Base-by-base conservation (phyloP, 2,888 invertebrate genomes). In the Lysandra bellargus region DNA sequence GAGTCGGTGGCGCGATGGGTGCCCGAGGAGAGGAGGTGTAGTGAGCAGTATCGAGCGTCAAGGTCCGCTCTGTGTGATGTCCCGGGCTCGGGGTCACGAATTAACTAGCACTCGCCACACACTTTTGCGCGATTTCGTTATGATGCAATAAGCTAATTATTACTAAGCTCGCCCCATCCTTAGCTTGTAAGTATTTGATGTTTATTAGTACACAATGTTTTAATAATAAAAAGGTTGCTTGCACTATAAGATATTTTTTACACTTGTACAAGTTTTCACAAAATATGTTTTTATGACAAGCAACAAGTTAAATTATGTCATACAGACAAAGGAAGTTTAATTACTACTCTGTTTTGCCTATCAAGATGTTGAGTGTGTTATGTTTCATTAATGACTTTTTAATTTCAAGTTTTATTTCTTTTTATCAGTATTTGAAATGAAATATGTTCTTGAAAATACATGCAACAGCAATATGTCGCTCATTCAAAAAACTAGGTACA, bases 141-240 rank as follows among this genome's bases (percentile, higher is more conserved):
- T 93, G 92, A 93, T 93, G 93, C 93, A 94, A 94, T 90, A 88
- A 89, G 88, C 89, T 90, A 53, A 75, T 75, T 30, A 64, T 30
- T 64, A 57, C 53, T 57, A 23, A 30, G 64, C 61, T 64, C 4
- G 3, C 64, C 12, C 9, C 30, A 64, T 64, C 30, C 64, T 17
- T 57, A 53, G 12, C 12, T 53, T 53, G 12, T 12, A 53, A 40
- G 6, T 53, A 53, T 53, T 49, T 53, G 53, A 12, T 53, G 9
- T 12, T 49, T 49, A 53, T 53, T 53, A 12, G 53, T 14, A 9
- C 53, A 53, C 53, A 53, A 12, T 53, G 53, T 53, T 53, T 53
- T 53, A 53, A 12, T 40, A 40, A 17, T 14, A 60, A 23, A n/a
- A 23, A 23, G n/a, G 61, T 61, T 2, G 23, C 61, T 61, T 2